These are phyloP conservation scores for Hypotaenidia okinawae DNA, from an alignment of 2,797 vertebrate species.

Conservation along the genomic window DNA sequence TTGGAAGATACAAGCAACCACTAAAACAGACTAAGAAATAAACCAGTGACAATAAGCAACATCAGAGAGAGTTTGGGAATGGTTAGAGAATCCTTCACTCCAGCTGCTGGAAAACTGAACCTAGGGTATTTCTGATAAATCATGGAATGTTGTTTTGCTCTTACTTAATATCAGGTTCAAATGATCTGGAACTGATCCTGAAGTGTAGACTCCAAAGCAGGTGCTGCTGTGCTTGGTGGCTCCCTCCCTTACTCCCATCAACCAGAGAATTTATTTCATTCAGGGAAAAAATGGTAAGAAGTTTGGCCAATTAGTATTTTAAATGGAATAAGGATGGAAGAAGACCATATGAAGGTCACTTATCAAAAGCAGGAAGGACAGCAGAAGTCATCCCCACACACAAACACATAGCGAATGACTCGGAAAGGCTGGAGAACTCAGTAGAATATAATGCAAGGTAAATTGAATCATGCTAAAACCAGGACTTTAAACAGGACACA, in stretches of 20 bases:
- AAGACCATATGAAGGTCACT: neutral
- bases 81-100: neutral
- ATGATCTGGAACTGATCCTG: neutral
- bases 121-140: rapidly evolving
- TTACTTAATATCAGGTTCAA: neutral
- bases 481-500: neutral
- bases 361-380: neutral
- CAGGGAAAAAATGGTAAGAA: neutral
- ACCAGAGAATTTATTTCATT: neutral
- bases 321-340: neutral
- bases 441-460: neutral
- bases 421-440: neutral
- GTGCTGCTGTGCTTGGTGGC: neutral
- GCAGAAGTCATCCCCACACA: neutral
- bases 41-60: neutral
- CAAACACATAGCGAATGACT: neutral
- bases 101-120: neutral
- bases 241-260: neutral
- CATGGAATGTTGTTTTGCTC: neutral
- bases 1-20: neutral
- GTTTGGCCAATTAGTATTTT: neutral
- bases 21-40: neutral
- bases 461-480: conserved; percentile 8
- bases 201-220: neutral
- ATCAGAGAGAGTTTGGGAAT: neutral